A percentile compares a stretch with the other conserved stretches of the same genome.
These are phyloP conservation scores for Macrobrachium nipponense DNA, from an alignment of 1,140 invertebrate species.

Conservation along the genomic window DNA sequence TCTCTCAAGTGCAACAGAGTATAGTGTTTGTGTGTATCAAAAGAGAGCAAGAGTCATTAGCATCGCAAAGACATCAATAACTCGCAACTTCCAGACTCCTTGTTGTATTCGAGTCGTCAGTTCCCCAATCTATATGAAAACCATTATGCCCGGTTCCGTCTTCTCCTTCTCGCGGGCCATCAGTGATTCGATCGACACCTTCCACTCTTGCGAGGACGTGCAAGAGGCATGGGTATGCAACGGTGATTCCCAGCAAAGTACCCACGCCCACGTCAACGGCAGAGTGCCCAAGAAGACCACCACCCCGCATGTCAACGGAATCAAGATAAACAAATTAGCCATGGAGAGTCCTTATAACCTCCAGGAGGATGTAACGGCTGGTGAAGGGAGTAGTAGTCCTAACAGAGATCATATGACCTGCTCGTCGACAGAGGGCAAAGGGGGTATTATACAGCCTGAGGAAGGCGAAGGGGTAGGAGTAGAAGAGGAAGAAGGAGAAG, in stretches of 20 bases:
- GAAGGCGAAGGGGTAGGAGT: constrained; percentile 26
- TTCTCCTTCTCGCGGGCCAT: neutral
- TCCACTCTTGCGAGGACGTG: constrained; percentile 51
- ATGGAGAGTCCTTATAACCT: neutral
- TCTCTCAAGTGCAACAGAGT: no score
- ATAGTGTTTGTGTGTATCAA: no score
- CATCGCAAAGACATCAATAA: no score
- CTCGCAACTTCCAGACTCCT: neutral
- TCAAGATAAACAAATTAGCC: neutral
- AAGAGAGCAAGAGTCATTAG: no score
- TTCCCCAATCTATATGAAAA: neutral
- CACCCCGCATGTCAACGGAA: neutral
- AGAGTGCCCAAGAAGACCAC: neutral
- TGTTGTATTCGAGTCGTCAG: neutral
- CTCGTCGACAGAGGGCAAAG: neutral
- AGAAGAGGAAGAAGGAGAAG: constrained; percentile 19
- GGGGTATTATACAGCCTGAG: neutral
- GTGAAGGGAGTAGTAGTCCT: neutral
- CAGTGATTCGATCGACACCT: constrained; percentile 10
- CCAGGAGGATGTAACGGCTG: neutral
- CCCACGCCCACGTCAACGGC: constrained; percentile 17
- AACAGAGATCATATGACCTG: no score
- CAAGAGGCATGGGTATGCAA: constrained; percentile 38
- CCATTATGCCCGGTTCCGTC: constrained; percentile 44
- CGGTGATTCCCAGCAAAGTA: constrained; percentile 7